Percentiles rank a stretch among this genome's conserved stretches.
These are phyloP conservation scores for Caenorhabditis drosophilae DNA, from an alignment of 2,888 invertebrate genomes.

Conservation along the genomic window DNA sequence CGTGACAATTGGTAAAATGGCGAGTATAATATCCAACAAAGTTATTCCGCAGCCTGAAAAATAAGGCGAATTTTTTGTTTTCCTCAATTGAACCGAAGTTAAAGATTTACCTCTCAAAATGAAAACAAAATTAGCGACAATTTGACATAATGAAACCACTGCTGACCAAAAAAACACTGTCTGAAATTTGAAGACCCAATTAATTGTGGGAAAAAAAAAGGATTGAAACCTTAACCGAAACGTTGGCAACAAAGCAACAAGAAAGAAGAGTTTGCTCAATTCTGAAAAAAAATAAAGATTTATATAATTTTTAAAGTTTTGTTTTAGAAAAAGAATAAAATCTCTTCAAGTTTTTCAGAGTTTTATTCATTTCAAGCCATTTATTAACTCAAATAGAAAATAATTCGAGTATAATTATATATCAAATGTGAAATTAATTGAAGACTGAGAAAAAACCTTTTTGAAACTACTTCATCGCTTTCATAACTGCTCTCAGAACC, in stretches of 20 bases:
- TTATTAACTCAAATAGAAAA: no score
- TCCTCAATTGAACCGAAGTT: neutral
- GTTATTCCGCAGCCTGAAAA: conserved; percentile 30
- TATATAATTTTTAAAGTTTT: no score
- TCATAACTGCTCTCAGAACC: conserved; percentile 44
- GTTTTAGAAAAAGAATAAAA: no score
- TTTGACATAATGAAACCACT: conserved; percentile 16
- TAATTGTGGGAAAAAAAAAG: no score
- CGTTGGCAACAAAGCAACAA: conserved; percentile 26
- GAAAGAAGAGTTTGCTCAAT: conserved; percentile 15
- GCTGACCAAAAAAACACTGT: no score
- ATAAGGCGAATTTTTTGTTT: conserved; percentile 5
- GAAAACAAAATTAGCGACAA: conserved; percentile 18
- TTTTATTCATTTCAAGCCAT: no score
- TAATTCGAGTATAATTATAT: no score
- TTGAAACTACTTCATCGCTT: conserved; percentile 30
- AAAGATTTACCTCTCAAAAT: conserved; percentile 20
- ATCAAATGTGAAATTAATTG: no score
- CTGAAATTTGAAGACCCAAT: no score
- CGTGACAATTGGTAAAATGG: conserved; percentile 20
- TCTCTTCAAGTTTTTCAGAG: no score
- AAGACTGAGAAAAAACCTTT: no score
- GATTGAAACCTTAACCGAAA: conserved; percentile 21
- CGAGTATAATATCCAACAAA: conserved; percentile 22
- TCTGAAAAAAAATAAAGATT: conserved; percentile 2